Evolutionary conservation across 37 sponge, comb jelly and placozoan genomes (phyloP).

Genomic region (Halichondria panicea): DNA sequence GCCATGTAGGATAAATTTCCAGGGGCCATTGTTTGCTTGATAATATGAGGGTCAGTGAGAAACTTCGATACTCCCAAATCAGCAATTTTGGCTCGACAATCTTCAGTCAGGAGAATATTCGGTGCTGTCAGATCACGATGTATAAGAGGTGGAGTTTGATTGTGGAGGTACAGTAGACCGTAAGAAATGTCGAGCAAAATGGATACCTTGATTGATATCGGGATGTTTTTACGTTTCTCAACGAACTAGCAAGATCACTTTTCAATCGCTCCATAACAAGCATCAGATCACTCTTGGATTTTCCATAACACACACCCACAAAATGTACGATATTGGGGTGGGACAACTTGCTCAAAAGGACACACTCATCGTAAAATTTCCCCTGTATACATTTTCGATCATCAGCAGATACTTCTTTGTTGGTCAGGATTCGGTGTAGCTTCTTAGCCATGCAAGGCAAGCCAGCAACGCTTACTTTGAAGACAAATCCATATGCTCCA

Average conservation of each 20-base stretch:
- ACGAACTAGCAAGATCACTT: background rate
- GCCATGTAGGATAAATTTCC: too few species aligned
- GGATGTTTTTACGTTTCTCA: background rate
- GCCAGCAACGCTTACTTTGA: constrained; percentile 6
- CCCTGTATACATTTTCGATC: background rate
- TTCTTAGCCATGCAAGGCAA: constrained; percentile 18
- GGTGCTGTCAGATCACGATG: too few species aligned
- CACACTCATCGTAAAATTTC: constrained; percentile 24
- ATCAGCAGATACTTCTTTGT: background rate
- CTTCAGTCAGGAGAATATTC: background rate
- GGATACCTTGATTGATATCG: constrained; percentile 21
- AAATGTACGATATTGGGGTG: constrained; percentile 42
- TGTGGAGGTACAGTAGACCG: constrained; percentile 26
- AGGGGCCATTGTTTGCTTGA: background rate
- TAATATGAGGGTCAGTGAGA: background rate
- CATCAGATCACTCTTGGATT: background rate
- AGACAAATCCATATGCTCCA: constrained; percentile 27
- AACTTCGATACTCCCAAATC: constrained; percentile 11
- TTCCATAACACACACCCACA: constrained; percentile 9
- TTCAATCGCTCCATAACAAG: constrained; percentile 10
- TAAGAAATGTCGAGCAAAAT: constrained; percentile 19
- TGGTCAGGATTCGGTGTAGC: background rate
- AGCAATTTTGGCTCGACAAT: constrained; percentile 1
- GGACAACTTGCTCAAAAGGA: constrained; percentile 1
- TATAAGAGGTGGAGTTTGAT: background rate